Evolutionary conservation across 2,888 invertebrate species (phyloP).

Genomic region (Petrophora chlorosata): DNA sequence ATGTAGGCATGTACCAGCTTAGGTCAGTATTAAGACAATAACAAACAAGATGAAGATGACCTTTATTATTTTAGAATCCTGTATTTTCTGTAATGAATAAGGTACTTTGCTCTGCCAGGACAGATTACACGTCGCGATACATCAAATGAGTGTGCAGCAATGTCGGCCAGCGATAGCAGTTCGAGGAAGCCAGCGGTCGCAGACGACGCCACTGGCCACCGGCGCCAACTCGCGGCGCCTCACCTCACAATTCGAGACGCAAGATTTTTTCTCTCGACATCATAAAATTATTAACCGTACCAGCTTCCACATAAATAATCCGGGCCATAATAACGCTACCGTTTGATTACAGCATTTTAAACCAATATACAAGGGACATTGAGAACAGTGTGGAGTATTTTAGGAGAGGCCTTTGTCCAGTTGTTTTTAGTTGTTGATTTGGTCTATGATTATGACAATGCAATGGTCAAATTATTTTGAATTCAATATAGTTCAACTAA

Average conservation of each 20-base stretch:
- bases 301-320: constrained; percentile 36
- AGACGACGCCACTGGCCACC: constrained; percentile 48
- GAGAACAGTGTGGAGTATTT: neutral
- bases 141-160: constrained; percentile 45
- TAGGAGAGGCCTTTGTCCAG: neutral
- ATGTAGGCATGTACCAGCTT: no score
- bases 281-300: constrained; percentile 61
- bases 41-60: no score
- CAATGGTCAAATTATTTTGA: no score
- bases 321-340: constrained; percentile 38
- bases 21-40: no score
- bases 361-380: constrained; percentile 1
- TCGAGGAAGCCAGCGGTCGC: constrained; percentile 73
- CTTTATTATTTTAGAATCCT: no score
- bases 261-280: constrained; percentile 59
- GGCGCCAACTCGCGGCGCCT: constrained; percentile 76
- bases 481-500: no score
- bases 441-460: neutral
- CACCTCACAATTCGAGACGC: constrained; percentile 51
- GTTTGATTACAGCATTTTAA: constrained; percentile 39
- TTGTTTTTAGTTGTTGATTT: neutral
- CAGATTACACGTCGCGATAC: constrained; percentile 34
- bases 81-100: no score
- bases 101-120: constrained; percentile 10
- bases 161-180: constrained; percentile 64